Evolutionary conservation across 2,888 invertebrate genomes (phyloP).

Genomic region (Selenia dentaria): DNA sequence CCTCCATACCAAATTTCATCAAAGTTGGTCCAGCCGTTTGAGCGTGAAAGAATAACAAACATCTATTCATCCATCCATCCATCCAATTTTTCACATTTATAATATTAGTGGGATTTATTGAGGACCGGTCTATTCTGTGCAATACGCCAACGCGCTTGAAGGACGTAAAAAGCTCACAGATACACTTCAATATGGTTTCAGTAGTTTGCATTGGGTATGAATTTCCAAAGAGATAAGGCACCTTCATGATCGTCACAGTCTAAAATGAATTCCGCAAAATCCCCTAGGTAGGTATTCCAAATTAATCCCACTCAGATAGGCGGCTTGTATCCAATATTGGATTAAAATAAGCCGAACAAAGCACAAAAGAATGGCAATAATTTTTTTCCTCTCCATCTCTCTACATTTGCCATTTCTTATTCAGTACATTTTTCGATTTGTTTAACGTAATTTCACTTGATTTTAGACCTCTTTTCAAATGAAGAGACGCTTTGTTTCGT

Average conservation of each 20-base stretch:
- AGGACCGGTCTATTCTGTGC: too few relatives aligned
- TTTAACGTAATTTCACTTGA: constrained; percentile 58
- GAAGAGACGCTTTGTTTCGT: constrained; percentile 44
- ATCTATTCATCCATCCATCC: too few relatives aligned
- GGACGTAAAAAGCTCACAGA: too few relatives aligned
- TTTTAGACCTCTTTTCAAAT: constrained; percentile 46
- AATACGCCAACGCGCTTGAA: too few relatives aligned
- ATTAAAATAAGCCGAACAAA: constrained; percentile 49
- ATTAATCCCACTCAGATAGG: constrained; percentile 33
- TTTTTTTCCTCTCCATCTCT: constrained; percentile 46
- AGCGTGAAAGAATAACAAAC: too few relatives aligned
- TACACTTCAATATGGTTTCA: too few relatives aligned
- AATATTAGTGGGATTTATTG: too few relatives aligned
- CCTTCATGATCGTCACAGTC: constrained; percentile 8
- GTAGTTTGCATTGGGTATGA: constrained; percentile 31
- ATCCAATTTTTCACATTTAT: too few relatives aligned
- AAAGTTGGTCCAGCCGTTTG: too few relatives aligned
- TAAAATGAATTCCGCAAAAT: constrained; percentile 11
- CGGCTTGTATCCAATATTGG: constrained; percentile 37
- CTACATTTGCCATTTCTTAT: constrained; percentile 40
- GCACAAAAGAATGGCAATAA: constrained; percentile 45
- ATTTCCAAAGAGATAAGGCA: constrained; percentile 1
- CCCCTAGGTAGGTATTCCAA: constrained; percentile 21
- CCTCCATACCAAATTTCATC: too few relatives aligned
- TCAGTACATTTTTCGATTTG: constrained; percentile 44